Evolutionary conservation across 2,888 invertebrate species (phyloP), one percentile per base, ranked within the genome.

Genomic region (Boloria selene): DNA sequence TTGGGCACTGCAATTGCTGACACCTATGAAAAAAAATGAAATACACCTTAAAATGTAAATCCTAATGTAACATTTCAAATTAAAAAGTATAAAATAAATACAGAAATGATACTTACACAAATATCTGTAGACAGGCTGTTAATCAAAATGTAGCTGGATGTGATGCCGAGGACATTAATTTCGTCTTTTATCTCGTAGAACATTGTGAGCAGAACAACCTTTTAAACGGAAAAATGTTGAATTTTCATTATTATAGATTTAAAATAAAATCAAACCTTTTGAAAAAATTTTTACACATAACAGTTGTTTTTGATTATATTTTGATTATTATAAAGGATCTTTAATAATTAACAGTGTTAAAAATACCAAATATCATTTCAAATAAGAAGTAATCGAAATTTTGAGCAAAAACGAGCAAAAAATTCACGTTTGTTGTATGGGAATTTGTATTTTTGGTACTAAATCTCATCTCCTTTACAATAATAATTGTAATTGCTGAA

Each of bases 171-270:
- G 0, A 96, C 80, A 73, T 95, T 93, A 75, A 96, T 95, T 26
- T 95, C 94, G 69, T 95, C 93, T 62, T 93, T 90, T 75, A 95
- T 92, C 71, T 91, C 93, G 67, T 95, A 95, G 70, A 90, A 93
- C 66, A 97, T 87, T 3, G 94, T 95, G 51, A 96, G 81, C 60
- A 94, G 86, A 60, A 94, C 93, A 65, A 95, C 88, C 95, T 95
- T 22, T 22, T 5, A 44, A 55, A 18, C n/a, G 14, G 17, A 47
- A 17, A 45, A 13, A 42, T 14, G 13, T 13, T 55, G n/a, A 42
- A 13, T 14, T 2, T 52, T 45, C n/a, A n/a, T n/a, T n/a, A n/a
- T n/a, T n/a, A n/a, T n/a, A n/a, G 53, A 31, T 22, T 16, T 16
- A 53, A 18, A 16, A 7, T 44, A 6, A 56, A 38, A 14, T 38